These are phyloP conservation scores for Melanogrammus aeglefinus DNA, from an alignment of 2,797 vertebrate species.

Conservation along the genomic window DNA sequence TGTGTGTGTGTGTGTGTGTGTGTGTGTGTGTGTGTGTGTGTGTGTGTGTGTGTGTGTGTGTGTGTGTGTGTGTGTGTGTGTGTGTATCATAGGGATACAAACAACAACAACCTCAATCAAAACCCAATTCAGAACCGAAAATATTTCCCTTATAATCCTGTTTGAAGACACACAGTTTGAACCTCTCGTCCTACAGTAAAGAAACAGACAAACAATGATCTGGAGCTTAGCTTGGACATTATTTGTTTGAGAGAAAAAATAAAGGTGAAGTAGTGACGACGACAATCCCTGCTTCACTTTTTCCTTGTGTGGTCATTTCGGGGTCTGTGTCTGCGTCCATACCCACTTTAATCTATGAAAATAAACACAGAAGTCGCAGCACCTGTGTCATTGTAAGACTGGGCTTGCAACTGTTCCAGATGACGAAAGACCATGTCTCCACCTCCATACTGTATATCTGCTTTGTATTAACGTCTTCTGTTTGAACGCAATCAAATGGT, in stretches of 20 bases:
- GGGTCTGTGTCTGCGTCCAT: slow-evolving; percentile 49
- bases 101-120: neutral
- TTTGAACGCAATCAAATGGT: slow-evolving; percentile 46
- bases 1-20: too few relatives aligned
- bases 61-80: neutral
- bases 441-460: slow-evolving; percentile 35
- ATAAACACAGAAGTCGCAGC: slow-evolving; percentile 56
- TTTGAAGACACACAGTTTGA: neutral
- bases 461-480: slow-evolving; percentile 45
- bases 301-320: slow-evolving; percentile 32
- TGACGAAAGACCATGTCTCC: neutral
- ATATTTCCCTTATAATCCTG: neutral
- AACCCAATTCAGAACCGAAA: neutral
- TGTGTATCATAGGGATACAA: neutral
- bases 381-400: slow-evolving; percentile 28
- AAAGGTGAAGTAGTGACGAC: slow-evolving; percentile 22
- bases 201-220: neutral
- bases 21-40: neutral
- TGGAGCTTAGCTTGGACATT: slow-evolving; percentile 22
- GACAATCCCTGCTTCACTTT: slow-evolving; percentile 38
- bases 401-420: slow-evolving; percentile 41
- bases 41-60: neutral
- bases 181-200: neutral
- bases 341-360: slow-evolving; percentile 63
- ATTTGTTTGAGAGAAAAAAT: slow-evolving; percentile 15